phyloP scores from a whole-genome alignment of 1,140 invertebrate genomes.

The Pemphigus obesinymphae region DNA sequence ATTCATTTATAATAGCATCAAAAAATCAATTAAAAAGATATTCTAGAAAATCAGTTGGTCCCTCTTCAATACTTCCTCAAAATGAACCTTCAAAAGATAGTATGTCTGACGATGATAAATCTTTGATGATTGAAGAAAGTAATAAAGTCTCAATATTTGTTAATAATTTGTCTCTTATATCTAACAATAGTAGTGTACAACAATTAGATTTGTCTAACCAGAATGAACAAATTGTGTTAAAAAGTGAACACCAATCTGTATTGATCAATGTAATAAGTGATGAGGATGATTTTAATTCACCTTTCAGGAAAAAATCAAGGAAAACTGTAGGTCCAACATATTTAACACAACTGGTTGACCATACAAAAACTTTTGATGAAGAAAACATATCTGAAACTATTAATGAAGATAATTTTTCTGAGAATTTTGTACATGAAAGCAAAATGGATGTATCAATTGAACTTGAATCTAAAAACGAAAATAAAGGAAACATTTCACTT shows the following conservation, averaged over 20 bases:
- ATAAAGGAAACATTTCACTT: not conserved
- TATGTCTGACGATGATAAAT: not conserved
- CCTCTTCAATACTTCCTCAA: not conserved
- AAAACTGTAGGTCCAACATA: not conserved
- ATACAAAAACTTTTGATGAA: no score
- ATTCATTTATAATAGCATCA: not conserved
- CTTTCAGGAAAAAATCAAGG: constrained; percentile 21
- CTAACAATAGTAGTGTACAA: not conserved
- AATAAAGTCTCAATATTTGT: not conserved
- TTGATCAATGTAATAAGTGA: not conserved
- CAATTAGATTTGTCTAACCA: not conserved
- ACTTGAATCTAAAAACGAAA: not conserved
- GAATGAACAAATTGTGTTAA: not conserved
- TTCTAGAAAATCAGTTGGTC: constrained; percentile 18
- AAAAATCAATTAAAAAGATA: not conserved
- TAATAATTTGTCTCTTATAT: not conserved
- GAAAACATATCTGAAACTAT: not conserved
- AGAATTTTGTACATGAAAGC: not conserved
- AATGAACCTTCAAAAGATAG: not conserved
- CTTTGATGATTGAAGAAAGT: not conserved
- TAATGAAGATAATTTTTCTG: not conserved
- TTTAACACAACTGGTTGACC: not conserved
- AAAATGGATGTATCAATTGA: constrained; percentile 15
- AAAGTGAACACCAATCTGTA: not conserved
- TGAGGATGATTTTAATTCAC: constrained; percentile 6